A percentile compares a stretch with the other conserved stretches of the same genome.
Evolutionary conservation across 1,140 invertebrate genomes (phyloP).

Genomic region (Anoplophora glabripennis): DNA sequence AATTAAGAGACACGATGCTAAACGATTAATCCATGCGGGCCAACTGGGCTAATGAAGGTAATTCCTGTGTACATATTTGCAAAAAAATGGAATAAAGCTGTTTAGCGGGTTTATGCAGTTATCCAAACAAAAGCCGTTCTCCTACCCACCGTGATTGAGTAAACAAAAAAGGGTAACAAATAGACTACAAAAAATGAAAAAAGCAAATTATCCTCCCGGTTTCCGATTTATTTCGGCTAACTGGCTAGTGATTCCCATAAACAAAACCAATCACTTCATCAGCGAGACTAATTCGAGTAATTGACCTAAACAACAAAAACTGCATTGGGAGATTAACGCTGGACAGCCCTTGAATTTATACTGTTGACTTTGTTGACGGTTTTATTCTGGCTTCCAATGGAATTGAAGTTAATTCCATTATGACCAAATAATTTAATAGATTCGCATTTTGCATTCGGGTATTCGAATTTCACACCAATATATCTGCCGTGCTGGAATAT

Average conservation of each 20-base stretch:
- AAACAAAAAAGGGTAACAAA: neutral
- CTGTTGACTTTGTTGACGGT: neutral
- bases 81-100: too few relatives aligned
- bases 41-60: too few relatives aligned
- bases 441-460: too few relatives aligned
- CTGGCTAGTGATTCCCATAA: neutral
- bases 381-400: neutral
- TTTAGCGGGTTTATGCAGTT: too few relatives aligned
- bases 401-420: neutral
- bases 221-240: slow-evolving; percentile 3
- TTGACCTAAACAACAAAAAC: slow-evolving; percentile 3
- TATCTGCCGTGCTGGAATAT: too few relatives aligned
- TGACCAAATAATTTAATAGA: neutral
- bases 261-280: slow-evolving; percentile 9
- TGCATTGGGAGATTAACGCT: neutral
- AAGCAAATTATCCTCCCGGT: neutral
- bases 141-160: neutral
- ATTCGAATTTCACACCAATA: too few relatives aligned
- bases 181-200: neutral
- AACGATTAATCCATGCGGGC: too few relatives aligned
- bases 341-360: slow-evolving; percentile 3
- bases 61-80: too few relatives aligned
- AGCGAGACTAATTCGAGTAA: neutral
- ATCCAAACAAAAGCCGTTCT: too few relatives aligned
- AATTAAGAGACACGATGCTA: too few relatives aligned